Percentiles rank a stretch among this genome's conserved stretches.
Evolutionary conservation across 2,888 invertebrate genomes (phyloP).

Genomic region (Papilio elwesi): DNA sequence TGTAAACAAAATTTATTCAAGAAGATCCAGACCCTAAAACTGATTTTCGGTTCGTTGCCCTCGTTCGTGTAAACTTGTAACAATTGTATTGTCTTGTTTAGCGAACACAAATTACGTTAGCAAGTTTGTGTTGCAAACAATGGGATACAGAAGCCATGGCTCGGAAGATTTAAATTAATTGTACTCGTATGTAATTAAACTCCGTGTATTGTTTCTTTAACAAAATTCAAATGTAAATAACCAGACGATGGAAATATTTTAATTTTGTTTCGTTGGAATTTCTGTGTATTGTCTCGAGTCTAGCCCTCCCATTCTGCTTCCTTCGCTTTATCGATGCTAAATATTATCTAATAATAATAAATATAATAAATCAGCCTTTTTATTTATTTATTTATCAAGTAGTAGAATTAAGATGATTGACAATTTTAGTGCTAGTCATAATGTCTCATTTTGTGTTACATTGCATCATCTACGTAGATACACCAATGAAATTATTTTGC

Average conservation of each 20-base stretch:
- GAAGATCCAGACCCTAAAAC: neutral
- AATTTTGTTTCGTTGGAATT: neutral
- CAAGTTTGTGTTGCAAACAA: slow-evolving; percentile 13
- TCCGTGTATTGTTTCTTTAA: slow-evolving; percentile 4
- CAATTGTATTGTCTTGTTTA: slow-evolving; percentile 10
- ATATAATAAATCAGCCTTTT: too few species aligned
- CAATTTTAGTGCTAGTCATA: neutral
- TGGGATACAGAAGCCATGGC: neutral
- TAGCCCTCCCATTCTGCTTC: neutral
- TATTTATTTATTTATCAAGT: too few species aligned
- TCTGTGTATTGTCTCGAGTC: neutral
- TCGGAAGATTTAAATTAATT: slow-evolving; percentile 2
- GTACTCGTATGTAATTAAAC: neutral
- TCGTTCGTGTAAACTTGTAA: neutral
- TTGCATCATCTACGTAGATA: slow-evolving; percentile 4
- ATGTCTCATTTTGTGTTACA: slow-evolving; percentile 1
- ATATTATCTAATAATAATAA: too few species aligned
- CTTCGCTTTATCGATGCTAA: too few species aligned
- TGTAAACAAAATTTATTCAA: neutral
- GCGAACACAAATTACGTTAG: slow-evolving; percentile 8
- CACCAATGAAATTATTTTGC: neutral
- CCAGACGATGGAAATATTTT: neutral
- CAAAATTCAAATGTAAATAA: neutral
- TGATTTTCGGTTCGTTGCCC: neutral
- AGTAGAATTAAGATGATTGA: neutral